Conservation (phyloP, 1,140 invertebrate genomes). For the Neoseiulus cucumeris region DNA sequence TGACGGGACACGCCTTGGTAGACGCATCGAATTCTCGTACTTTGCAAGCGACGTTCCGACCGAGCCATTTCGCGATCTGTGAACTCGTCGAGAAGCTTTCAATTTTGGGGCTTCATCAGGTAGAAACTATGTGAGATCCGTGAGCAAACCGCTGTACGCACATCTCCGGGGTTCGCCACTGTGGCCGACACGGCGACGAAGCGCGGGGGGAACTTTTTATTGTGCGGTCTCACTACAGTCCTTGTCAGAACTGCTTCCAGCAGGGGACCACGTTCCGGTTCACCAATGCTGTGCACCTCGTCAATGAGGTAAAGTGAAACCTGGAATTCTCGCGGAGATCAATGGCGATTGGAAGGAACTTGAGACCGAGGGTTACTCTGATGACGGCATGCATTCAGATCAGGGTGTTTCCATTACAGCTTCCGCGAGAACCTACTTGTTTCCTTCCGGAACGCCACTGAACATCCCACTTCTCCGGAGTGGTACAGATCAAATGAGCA, state of each 20-base stretch:
- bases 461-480: slow-evolving; percentile 32
- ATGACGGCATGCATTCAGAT: no score
- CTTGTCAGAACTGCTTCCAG: slow-evolving; percentile 55
- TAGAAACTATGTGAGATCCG: no score
- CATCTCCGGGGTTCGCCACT: slow-evolving; percentile 51
- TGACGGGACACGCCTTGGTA: not conserved
- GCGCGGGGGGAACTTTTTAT: slow-evolving; percentile 27
- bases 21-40: not conserved
- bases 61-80: not conserved
- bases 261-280: slow-evolving; percentile 44
- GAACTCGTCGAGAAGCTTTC: not conserved
- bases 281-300: slow-evolving; percentile 43
- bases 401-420: no score
- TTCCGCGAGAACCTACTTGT: no score
- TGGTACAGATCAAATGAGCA: slow-evolving; percentile 46
- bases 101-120: no score
- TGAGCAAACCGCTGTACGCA: slow-evolving; percentile 17
- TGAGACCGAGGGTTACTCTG: no score
- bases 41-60: not conserved
- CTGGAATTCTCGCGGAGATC: not conserved
- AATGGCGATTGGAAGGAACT: not conserved
- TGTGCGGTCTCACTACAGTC: slow-evolving; percentile 35
- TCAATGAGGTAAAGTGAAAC: slow-evolving; percentile 10
- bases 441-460: no score
- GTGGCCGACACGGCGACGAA: slow-evolving; percentile 59